Evolutionary conservation across 1,140 invertebrate genomes (phyloP), one percentile per base, ranked within the genome.

Genomic region (Aphis gossypii): DNA sequence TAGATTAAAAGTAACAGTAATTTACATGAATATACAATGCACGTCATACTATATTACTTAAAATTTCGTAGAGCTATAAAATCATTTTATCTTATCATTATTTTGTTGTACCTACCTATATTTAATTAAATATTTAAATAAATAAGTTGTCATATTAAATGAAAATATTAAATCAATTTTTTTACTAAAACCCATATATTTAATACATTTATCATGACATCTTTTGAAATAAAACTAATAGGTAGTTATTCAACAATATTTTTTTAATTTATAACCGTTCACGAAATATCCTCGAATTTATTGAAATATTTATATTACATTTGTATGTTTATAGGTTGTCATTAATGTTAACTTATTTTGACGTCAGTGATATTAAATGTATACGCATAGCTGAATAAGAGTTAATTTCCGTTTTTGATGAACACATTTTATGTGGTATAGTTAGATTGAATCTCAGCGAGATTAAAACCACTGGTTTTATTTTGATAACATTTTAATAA

Each of bases 361-460:
- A 76, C 60, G 14, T 76, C 60, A 18, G 60, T 76, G 60, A n/a
- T 76, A 76, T 18, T 76, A 76, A 76, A 76, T 30, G 18, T 76
- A 76, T n/a, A 76, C 4, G 30, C 60, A n/a, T 76, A 76, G 60
- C n/a, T 35, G 30, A 76, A 76, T n/a, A 76, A 76, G 60, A n/a
- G 60, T 76, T 76, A 76, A 76, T 76, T 76, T 76, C 60, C 60
- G 60, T 76, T 76, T 18, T n/a, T 76, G n/a, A n/a, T 76, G 60
- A 76, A 76, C 30, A 68, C 30, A 76, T 76, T 76, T 76, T n/a
- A n/a, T 76, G 60, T n/a, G 60, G 14, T n/a, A 35, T 76, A n/a
- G n/a, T 35, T n/a, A 76, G 60, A 76, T n/a, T 76, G 60, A 76
- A 18, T 76, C 14, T 76, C n/a, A 35, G 60, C 0, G 18, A 76